Evolutionary conservation across 1,140 invertebrate genomes (phyloP).

Genomic region (Stenopsyche tienmushanensis): DNA sequence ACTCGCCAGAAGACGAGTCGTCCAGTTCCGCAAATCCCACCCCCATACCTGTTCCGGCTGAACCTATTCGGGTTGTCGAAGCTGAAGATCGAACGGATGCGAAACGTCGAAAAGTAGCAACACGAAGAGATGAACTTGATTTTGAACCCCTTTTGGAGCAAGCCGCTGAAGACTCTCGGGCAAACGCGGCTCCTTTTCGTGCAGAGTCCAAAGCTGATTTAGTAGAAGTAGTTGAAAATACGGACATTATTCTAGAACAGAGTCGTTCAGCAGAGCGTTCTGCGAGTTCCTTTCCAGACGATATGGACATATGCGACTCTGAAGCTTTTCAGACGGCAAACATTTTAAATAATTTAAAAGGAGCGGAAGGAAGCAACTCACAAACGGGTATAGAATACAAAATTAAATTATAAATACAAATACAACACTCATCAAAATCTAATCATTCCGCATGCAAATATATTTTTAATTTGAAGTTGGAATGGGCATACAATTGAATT

Average conservation of each 20-base stretch:
- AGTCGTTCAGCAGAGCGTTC: slow-evolving; percentile 11
- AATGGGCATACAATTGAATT: too few relatives aligned
- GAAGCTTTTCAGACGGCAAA: slow-evolving; percentile 29
- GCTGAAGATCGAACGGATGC: not conserved
- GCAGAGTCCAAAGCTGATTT: slow-evolving; percentile 18
- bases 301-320: slow-evolving; percentile 32
- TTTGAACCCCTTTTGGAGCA: not conserved
- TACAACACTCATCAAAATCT: too few relatives aligned
- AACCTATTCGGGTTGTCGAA: too few relatives aligned
- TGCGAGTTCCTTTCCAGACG: slow-evolving; percentile 25
- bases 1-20: slow-evolving; percentile 31
- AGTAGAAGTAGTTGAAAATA: slow-evolving; percentile 10
- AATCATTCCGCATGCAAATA: too few relatives aligned
- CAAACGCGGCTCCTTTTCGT: not conserved
- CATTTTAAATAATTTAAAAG: slow-evolving; percentile 27
- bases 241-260: not conserved
- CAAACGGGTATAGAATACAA: too few relatives aligned
- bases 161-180: not conserved
- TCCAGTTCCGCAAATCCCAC: slow-evolving; percentile 45
- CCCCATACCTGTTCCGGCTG: not conserved
- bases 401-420: too few relatives aligned
- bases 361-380: slow-evolving; percentile 1
- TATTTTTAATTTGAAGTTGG: too few relatives aligned
- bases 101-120: slow-evolving; percentile 30
- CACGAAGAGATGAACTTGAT: slow-evolving; percentile 10